Conservation (phyloP, 1,140 invertebrate species). For the Bacillus rossius region DNA sequence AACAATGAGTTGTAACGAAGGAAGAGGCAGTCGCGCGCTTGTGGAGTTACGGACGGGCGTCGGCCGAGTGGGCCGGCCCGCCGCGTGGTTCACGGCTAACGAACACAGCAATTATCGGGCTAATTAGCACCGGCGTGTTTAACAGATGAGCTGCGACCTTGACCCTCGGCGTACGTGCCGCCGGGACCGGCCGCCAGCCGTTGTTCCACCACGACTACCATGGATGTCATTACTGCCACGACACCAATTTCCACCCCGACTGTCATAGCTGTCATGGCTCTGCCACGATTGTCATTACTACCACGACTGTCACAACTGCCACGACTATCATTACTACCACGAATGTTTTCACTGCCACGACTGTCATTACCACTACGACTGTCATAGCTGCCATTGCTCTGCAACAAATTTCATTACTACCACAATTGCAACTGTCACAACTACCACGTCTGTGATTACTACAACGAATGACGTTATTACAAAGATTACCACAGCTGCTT, state of each 20-base stretch:
- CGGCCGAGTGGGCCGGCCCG: too few species aligned
- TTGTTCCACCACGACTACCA: not conserved
- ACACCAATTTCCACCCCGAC: not conserved
- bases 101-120: too few species aligned
- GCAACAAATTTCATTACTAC: not conserved
- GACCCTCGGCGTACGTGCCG: too few species aligned
- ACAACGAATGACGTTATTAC: not conserved
- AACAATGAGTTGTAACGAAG: too few species aligned
- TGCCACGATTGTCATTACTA: not conserved
- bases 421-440: not conserved
- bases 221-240: not conserved
- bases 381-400: not conserved
- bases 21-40: too few species aligned
- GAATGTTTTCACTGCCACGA: not conserved
- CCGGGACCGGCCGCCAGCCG: too few species aligned
- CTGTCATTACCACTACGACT: not conserved
- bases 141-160: too few species aligned
- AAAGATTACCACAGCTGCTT: not conserved
- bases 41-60: too few species aligned
- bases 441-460: not conserved
- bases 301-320: not conserved
- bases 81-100: too few species aligned
- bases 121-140: too few species aligned
- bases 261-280: not conserved
- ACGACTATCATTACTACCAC: not conserved